Base-by-base conservation (phyloP, 2,888 invertebrate species). In the Oconnorella tubifera region DNA sequence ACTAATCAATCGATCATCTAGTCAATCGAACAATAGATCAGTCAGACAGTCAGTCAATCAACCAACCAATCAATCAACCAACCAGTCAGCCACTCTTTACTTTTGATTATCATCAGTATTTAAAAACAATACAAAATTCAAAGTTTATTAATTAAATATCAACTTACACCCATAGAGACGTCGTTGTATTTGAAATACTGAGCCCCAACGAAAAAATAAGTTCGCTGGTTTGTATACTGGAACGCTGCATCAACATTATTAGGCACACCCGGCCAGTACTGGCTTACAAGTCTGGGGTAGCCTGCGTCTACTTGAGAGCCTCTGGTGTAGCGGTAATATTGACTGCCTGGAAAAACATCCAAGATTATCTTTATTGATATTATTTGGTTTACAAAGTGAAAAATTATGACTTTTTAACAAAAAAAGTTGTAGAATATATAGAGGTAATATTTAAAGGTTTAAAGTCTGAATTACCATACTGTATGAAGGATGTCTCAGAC, bases 201-300 rank as follows among this genome's bases (percentile, higher is more conserved):
- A 66, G 89, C 89, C 72, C 88, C 90, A 82, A 92, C 93, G 86
- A 95, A 97, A 87, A 97, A 96, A 84, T 97, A 98, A 2, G 96
- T 95, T 82, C 91, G 91, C 56, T 92, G 92, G 77, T 95, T 95
- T n/a, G 89, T 89, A 84, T 95, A 96, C 76, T 91, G 90, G 72
- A 97, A 86, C 0, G 92, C 95, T n/a, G 92, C 92, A 76, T 94
- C 90, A 68, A 97, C 83, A 78, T 88, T 88, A 73, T 90, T 88
- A 1, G 96, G 96, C 64, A 97, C 84, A 27, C 94, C 93, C 57
- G 73, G 67, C 79, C 97, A 97, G n/a, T n/a, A n/a, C 82, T 93
- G 71, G 2, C 72, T 69, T 65, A 80, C 69, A 3, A 74, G 73
- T 58, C 75, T 73, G 1, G 80, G 80, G 66, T 80, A 80, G 40